A percentile compares a stretch with the other conserved stretches of the same genome.
Conservation (phyloP, 2,113 vertebrate species). For the Bambusicola thoracicus region DNA sequence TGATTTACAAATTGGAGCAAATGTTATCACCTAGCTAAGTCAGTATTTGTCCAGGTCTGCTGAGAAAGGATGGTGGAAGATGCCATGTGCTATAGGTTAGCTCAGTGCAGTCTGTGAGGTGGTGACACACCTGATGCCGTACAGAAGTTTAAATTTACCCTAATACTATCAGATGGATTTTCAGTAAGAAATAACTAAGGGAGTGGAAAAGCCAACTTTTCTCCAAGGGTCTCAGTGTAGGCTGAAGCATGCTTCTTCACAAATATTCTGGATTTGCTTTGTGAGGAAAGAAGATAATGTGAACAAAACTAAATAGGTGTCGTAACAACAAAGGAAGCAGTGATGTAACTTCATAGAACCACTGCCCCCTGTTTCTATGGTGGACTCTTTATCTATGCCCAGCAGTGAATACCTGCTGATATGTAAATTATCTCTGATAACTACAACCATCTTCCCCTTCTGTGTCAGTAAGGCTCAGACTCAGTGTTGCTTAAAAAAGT, state of each 20-base stretch:
- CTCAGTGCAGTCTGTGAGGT: neutral
- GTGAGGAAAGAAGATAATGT: neutral
- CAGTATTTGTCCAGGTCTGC: neutral
- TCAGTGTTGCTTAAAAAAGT: neutral
- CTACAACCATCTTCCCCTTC: neutral
- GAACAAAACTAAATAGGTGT: neutral
- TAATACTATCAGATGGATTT: neutral
- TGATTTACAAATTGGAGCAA: neutral
- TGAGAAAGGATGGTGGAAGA: accelerated
- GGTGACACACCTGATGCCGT: neutral
- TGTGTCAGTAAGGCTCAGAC: neutral
- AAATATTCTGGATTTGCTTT: neutral
- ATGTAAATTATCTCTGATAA: neutral
- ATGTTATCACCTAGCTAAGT: neutral
- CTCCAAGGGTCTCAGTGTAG: neutral
- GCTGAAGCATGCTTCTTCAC: neutral
- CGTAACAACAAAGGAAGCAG: neutral
- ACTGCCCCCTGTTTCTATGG: neutral
- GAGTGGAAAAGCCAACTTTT: accelerated
- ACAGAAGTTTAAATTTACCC: neutral
- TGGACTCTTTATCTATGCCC: neutral
- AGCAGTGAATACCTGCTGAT: neutral
- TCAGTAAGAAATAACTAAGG: neutral
- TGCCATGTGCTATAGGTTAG: neutral
- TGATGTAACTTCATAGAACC: neutral